These are phyloP conservation scores for Pterostichus madidus DNA, from an alignment of 2,888 invertebrate genomes.

Conservation along the genomic window DNA sequence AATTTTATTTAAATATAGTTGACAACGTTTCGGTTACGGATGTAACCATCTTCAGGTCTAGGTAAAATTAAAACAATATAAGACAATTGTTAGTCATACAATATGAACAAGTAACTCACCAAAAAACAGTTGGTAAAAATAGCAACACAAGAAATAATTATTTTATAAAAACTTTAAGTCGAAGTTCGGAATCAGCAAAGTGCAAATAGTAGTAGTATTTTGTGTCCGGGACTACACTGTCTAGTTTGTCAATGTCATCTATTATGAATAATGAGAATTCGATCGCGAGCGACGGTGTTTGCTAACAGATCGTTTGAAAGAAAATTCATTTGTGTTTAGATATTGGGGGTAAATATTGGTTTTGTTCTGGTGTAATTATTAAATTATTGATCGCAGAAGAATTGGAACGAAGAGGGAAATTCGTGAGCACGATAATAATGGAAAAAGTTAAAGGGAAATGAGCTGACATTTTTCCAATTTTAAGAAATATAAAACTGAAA, in stretches of 20 bases:
- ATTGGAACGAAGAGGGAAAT: conserved; percentile 10
- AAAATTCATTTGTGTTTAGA: conserved; percentile 19
- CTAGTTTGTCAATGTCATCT: conserved; percentile 50
- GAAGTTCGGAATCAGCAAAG: too few relatives aligned
- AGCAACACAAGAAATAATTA: too few relatives aligned
- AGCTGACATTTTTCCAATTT: not conserved
- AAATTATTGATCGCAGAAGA: conserved; percentile 40
- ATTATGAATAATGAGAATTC: conserved; percentile 49
- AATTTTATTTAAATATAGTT: too few relatives aligned
- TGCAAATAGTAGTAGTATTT: too few relatives aligned
- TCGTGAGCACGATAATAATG: conserved; percentile 10
- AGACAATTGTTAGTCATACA: too few relatives aligned
- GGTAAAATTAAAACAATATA: too few relatives aligned
- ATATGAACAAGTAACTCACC: too few relatives aligned
- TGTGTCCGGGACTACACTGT: conserved; percentile 9
- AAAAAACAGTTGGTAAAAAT: too few relatives aligned
- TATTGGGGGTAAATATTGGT: conserved; percentile 44
- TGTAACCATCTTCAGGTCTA: too few relatives aligned
- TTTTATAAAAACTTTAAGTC: too few relatives aligned
- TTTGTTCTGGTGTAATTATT: conserved; percentile 51
- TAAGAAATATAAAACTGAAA: too few relatives aligned
- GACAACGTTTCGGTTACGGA: too few relatives aligned
- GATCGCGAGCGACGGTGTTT: not conserved
- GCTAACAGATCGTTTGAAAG: conserved; percentile 23
- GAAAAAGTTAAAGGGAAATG: conserved; percentile 2